Percentiles rank a stretch among this genome's conserved stretches.
phyloP scores from a whole-genome alignment of 2,888 invertebrate species.

The Drosophila setosimentum region DNA sequence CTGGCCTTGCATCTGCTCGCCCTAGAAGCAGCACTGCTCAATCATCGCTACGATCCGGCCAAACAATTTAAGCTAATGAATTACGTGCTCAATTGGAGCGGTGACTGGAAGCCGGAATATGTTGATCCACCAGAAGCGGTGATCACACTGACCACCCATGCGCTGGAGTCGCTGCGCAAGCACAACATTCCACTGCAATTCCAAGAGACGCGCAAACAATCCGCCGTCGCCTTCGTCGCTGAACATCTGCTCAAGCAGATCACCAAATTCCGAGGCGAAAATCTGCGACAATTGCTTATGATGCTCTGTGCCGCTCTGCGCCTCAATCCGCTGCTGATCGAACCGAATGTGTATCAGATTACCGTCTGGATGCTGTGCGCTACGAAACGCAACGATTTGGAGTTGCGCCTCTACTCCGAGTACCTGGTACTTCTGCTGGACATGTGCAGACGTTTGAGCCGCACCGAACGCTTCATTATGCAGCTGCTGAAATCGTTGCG shows the following conservation, averaged over 20 bases:
- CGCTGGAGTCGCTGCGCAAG: constrained; percentile 76
- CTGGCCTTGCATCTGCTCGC: constrained; percentile 69
- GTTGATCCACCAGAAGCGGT: not conserved
- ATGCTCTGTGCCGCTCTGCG: constrained; percentile 80
- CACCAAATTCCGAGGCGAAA: constrained; percentile 19
- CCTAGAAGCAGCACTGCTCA: constrained; percentile 74
- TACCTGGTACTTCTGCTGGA: constrained; percentile 81
- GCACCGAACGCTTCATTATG: constrained; percentile 82
- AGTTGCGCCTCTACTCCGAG: constrained; percentile 74
- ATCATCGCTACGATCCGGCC: constrained; percentile 52
- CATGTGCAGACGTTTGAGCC: constrained; percentile 83
- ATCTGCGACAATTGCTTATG: constrained; percentile 72
- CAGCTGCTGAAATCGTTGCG: constrained; percentile 78
- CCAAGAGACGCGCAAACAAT: not conserved
- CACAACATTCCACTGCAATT: constrained; percentile 75
- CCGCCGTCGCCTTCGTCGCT: constrained; percentile 53
- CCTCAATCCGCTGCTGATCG: constrained; percentile 83
- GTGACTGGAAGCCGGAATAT: not conserved
- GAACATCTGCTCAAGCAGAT: constrained; percentile 51
- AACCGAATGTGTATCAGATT: constrained; percentile 77
- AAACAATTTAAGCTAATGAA: constrained; percentile 38
- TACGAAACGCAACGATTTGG: constrained; percentile 52
- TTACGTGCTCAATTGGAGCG: constrained; percentile 22
- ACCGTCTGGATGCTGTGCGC: constrained; percentile 78
- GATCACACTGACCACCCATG: constrained; percentile 62